Conservation (phyloP, 1,140 invertebrate species). For the Papilio xuthus region DNA sequence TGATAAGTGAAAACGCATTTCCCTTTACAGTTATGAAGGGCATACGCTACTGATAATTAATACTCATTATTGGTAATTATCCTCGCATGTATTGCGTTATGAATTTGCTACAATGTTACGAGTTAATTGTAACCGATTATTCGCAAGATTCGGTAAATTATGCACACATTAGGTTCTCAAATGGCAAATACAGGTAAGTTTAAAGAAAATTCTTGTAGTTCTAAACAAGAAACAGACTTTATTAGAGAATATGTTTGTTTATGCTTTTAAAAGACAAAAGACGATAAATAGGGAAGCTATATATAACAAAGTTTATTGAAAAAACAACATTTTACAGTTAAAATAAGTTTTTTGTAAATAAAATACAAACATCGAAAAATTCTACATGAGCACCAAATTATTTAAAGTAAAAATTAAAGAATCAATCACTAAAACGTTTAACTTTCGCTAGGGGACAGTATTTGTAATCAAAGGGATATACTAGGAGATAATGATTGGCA, state of each 20-base stretch:
- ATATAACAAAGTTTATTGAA: not conserved
- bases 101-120: not conserved
- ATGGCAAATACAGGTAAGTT: not conserved
- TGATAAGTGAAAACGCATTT: not conserved
- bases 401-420: not conserved
- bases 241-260: not conserved
- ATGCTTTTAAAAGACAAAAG: not conserved
- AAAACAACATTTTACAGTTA: too few species aligned
- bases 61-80: not conserved
- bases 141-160: not conserved
- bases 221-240: not conserved
- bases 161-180: not conserved
- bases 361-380: too few species aligned
- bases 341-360: not conserved
- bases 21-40: not conserved
- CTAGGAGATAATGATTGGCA: not conserved
- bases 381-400: not conserved
- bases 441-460: not conserved
- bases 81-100: not conserved
- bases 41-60: not conserved
- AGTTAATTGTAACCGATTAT: not conserved
- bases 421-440: not conserved
- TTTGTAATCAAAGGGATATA: not conserved
- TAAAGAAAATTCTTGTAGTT: not conserved
- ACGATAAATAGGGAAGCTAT: not conserved